Evolutionary conservation across 2,797 vertebrate genomes (phyloP), one percentile per base, ranked within the genome.

Genomic region (Tapera naevia): DNA sequence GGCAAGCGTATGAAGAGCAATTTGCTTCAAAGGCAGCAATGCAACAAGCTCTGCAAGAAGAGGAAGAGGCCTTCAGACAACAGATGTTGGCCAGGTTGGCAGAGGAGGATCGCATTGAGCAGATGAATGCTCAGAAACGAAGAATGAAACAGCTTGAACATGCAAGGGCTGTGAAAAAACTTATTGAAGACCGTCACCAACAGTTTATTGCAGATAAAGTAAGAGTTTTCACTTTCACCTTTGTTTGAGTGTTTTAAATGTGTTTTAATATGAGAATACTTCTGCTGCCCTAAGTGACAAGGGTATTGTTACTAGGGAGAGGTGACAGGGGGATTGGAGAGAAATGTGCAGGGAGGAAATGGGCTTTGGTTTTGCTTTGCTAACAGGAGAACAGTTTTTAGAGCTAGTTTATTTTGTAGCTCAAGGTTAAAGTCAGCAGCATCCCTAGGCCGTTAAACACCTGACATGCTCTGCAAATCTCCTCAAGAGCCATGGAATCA

Each of bases 131-230:
- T 24, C 98, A 99, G 94, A 99, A 98, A 76, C 97, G 97, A 7
- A 98, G 99, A 67, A 98, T 99, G 98, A 99, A 99, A 95, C 98
- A 99, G 75, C 97, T 99, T 4, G 99, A 99, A 93, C 99, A 99
- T 96, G 98, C 93, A 86, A 98, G 95, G 7, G 98, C 98, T 4
- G 98, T 99, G 93, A 98, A 99, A 95, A 98, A 98, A 73, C 96
- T 99, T 33, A 97, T 99, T 5, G 98, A 99, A 86, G 98, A 98
- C 12, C 98, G 98, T 62, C 98, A 92, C 69, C 97, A 90, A 57
- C 98, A 98, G 94, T 97, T 95, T 24, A 94, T 98, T 89, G 98
- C 98, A 33, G 98, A 99, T 88, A 98, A 98, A 97, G 99, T 99
- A 88, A 92, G 97, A 73, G 28, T 35, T 64, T 56, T 54, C 33